Percentiles rank a stretch among this genome's conserved stretches.
Conservation (phyloP, 2,797 vertebrate species). For the Siniperca obscura region DNA sequence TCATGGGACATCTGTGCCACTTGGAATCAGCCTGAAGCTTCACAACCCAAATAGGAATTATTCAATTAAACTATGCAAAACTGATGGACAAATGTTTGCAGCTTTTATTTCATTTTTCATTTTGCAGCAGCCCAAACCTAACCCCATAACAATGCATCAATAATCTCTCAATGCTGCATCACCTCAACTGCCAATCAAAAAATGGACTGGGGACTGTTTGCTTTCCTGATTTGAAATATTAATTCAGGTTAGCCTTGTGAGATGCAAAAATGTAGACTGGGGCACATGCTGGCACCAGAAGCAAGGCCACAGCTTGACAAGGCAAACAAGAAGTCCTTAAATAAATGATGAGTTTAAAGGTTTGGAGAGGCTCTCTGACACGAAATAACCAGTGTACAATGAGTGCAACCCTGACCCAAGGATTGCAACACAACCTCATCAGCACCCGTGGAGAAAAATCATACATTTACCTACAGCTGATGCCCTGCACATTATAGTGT, state of each 20-base stretch:
- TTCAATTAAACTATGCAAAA: constrained; percentile 76
- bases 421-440: constrained; percentile 58
- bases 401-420: constrained; percentile 64
- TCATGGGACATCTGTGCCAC: constrained; percentile 78
- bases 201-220: constrained; percentile 68
- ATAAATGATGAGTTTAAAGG: constrained; percentile 86
- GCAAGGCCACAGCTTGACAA: constrained; percentile 87
- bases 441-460: constrained; percentile 31
- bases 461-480: constrained; percentile 5
- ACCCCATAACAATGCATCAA: constrained; percentile 71
- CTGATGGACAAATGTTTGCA: constrained; percentile 70
- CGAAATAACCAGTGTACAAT: constrained; percentile 67
- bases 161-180: constrained; percentile 75
- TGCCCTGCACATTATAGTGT: constrained; percentile 29
- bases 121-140: constrained; percentile 50
- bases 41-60: constrained; percentile 64
- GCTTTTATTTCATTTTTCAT: constrained; percentile 56
- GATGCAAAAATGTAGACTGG: constrained; percentile 84
- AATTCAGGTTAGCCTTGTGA: constrained; percentile 86
- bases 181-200: constrained; percentile 78
- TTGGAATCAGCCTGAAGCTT: constrained; percentile 69
- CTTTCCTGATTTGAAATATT: constrained; percentile 86
- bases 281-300: constrained; percentile 78
- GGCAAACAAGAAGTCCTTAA: constrained; percentile 82
- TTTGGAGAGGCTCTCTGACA: constrained; percentile 78